Percentiles rank a stretch among this genome's conserved stretches.
Evolutionary conservation across 2,113 vertebrate species (phyloP).

Genomic region (Riparia riparia): DNA sequence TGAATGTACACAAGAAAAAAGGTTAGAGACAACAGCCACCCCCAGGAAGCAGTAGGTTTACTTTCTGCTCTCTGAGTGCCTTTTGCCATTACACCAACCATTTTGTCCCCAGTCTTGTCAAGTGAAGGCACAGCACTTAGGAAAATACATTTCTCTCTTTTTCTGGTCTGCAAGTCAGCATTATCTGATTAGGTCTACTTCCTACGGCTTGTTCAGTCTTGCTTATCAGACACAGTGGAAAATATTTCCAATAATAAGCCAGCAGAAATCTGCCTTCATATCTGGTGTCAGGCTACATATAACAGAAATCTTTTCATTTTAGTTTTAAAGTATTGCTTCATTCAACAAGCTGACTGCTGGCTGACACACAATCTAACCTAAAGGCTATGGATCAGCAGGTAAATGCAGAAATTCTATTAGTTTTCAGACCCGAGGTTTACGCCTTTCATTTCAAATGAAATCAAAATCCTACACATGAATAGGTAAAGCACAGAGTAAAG

Average conservation of each 20-base stretch:
- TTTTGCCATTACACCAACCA: neutral
- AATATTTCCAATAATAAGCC: constrained; percentile 73
- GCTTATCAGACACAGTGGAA: constrained; percentile 66
- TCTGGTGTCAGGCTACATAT: constrained; percentile 55
- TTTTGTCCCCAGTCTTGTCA: constrained; percentile 7
- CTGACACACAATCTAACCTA: constrained; percentile 74
- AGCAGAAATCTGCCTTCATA: constrained; percentile 60
- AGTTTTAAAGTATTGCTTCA: constrained; percentile 74
- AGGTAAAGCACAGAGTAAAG: constrained; percentile 61
- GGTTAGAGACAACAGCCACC: neutral
- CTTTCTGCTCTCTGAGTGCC: neutral
- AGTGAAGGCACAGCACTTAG: constrained; percentile 2
- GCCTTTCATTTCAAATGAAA: constrained; percentile 80
- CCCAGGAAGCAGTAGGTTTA: neutral
- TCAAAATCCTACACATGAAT: constrained; percentile 74
- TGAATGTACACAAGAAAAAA: neutral
- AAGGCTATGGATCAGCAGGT: constrained; percentile 78
- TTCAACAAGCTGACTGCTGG: constrained; percentile 65
- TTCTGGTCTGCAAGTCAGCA: constrained; percentile 57
- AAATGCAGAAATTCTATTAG: constrained; percentile 82
- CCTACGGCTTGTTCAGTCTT: constrained; percentile 42
- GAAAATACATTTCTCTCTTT: constrained; percentile 54
- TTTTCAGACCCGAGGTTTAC: constrained; percentile 74
- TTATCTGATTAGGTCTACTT: constrained; percentile 60
- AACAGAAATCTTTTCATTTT: constrained; percentile 78